Conservation (phyloP, 2,888 invertebrate genomes). For the Drosophila putrida region DNA sequence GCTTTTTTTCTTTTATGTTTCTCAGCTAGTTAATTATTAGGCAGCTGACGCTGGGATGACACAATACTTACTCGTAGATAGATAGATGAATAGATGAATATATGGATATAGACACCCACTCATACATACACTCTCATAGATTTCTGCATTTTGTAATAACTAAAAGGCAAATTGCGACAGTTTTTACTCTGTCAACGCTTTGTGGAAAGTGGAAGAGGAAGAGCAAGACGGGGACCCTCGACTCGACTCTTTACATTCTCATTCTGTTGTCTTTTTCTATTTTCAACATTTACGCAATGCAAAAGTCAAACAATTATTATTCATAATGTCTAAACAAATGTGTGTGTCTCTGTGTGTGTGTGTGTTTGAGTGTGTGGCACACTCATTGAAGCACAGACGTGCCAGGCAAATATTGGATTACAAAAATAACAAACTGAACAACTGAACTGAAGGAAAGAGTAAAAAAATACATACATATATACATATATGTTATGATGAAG, state of each 20-base stretch:
- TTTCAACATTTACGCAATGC: conserved; percentile 78
- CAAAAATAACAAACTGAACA: conserved; percentile 43
- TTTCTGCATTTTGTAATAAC: conserved; percentile 73
- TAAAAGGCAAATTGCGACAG: conserved; percentile 70
- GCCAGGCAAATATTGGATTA: conserved; percentile 70
- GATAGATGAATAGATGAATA: conserved; percentile 11
- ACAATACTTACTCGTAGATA: conserved; percentile 44
- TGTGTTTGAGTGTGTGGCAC: conserved; percentile 11
- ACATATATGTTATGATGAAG: background rate
- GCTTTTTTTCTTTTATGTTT: conserved; percentile 1
- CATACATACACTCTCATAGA: conserved; percentile 4
- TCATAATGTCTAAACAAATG: conserved; percentile 42
- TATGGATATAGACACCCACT: conserved; percentile 44
- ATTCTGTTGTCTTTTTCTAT: conserved; percentile 60
- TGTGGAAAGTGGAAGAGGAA: background rate
- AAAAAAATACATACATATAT: background rate
- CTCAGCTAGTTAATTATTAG: conserved; percentile 22
- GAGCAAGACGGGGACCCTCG: background rate
- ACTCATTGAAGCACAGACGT: conserved; percentile 42
- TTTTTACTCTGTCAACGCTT: conserved; percentile 32
- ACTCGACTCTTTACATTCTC: conserved; percentile 12
- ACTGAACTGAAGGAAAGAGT: conserved; percentile 4
- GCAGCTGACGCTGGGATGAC: conserved; percentile 53
- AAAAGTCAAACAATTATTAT: conserved; percentile 72
- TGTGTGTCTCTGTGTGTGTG: conserved; percentile 1